Base-by-base conservation (phyloP, 1,140 invertebrate genomes). In the Sitophilus oryzae region DNA sequence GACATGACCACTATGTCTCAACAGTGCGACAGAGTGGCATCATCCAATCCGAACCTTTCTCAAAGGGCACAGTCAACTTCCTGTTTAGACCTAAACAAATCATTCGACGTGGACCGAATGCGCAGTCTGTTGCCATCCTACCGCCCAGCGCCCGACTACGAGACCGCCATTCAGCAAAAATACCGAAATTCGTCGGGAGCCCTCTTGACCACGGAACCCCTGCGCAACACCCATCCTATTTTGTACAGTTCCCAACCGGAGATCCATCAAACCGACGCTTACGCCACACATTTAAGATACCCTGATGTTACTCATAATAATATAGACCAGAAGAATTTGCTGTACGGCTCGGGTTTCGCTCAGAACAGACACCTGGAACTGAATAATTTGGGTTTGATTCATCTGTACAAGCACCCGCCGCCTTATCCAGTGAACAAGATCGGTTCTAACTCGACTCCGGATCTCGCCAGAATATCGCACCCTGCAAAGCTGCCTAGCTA, bases 101-200 rank as follows among this genome's bases (percentile, higher is more conserved):
- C 69, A 58, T 77, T 53, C 16, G 77, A 80, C 56, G 69, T 77
- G 20, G 77, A 78, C 48, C 74, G 73, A 58, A 66, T 79, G 56
- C 77, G 81, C 59, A 84, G 87, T 5, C 76, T 93, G 54, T 71
- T 95, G 14, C 93, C 93, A 0, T 88, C 88, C 0, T 96, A 96
- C 71, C 81, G 93, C 25, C 89, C 86, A 18, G 91, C 91, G 2
- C 93, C 93, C 0, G 92, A 95, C 71, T 97, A 97, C 69, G 91
- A 96, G 67, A 92, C 91, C 0, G 92, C 93, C 4, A 81, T 97
- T 38, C 88, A 89, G 70, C 83, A 89, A 66, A 88, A 87, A 63
- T 86, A 87, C 66, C 75, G 78, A 37, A 73, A 75, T 23, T 74
- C 73, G 1, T 72, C 75, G 8, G 67, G 70, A 35, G 74, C 66